Percentiles rank a stretch among this genome's conserved stretches.
These are phyloP conservation scores for Ormia ochracea DNA, from an alignment of 2,888 invertebrate genomes.

Conservation along the genomic window DNA sequence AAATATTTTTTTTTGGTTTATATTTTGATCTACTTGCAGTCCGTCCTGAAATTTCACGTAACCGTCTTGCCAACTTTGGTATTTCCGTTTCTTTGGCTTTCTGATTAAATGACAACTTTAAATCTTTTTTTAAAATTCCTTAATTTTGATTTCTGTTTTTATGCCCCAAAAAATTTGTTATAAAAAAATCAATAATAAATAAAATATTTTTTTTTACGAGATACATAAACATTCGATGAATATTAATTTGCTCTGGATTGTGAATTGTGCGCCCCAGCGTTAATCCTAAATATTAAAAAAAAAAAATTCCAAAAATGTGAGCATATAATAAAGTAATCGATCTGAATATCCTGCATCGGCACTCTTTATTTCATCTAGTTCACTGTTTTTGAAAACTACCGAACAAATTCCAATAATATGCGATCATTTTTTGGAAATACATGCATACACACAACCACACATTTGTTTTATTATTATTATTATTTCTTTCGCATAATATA, in stretches of 20 bases:
- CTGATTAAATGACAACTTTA: neutral
- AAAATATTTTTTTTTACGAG: slow-evolving; percentile 19
- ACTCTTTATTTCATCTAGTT: slow-evolving; percentile 36
- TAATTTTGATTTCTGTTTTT: neutral
- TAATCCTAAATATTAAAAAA: slow-evolving; percentile 48
- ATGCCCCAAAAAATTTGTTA: neutral
- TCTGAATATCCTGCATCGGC: slow-evolving; percentile 59
- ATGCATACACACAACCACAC: too few species aligned
- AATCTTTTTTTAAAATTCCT: slow-evolving; percentile 2
- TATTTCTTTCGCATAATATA: neutral
- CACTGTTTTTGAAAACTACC: slow-evolving; percentile 43
- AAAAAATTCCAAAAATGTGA: slow-evolving; percentile 15
- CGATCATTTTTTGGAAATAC: slow-evolving; percentile 32
- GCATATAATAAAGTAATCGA: slow-evolving; percentile 60
- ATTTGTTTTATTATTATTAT: neutral
- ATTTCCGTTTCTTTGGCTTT: neutral
- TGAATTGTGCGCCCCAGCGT: neutral
- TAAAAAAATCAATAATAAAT: slow-evolving; percentile 32
- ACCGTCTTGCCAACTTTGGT: too few species aligned
- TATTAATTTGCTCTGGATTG: slow-evolving; percentile 21
- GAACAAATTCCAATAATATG: slow-evolving; percentile 58
- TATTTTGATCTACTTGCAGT: too few species aligned
- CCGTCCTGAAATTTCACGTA: too few species aligned
- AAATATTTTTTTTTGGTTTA: too few species aligned
- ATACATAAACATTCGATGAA: neutral